Percentiles rank a stretch among this genome's conserved stretches.
Conservation (phyloP, 2,888 invertebrate genomes). For the Sympetrum striolatum region DNA sequence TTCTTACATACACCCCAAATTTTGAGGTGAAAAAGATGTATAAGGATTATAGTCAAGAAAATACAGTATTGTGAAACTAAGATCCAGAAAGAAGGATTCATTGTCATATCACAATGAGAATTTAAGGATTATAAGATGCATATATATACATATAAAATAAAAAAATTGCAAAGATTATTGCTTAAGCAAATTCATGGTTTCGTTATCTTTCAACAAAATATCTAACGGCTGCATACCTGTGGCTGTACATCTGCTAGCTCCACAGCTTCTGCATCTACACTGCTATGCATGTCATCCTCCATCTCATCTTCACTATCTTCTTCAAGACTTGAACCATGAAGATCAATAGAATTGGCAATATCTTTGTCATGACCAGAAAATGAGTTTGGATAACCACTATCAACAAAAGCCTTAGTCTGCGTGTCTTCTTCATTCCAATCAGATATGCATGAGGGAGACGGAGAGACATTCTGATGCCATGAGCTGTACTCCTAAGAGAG, state of each 20-base stretch:
- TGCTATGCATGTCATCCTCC: background rate
- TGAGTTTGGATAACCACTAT: conserved; percentile 44
- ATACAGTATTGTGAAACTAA: too few relatives aligned
- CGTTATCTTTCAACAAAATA: background rate
- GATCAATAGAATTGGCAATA: conserved; percentile 11
- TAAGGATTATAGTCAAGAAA: too few relatives aligned
- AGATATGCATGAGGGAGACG: background rate
- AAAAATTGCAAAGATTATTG: too few relatives aligned
- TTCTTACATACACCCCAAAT: too few relatives aligned
- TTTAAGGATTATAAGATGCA: too few relatives aligned
- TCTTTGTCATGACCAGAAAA: conserved; percentile 42
- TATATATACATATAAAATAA: too few relatives aligned
- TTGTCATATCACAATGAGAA: too few relatives aligned
- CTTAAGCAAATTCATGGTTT: too few relatives aligned
- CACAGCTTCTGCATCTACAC: background rate
- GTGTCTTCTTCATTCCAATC: conserved; percentile 39
- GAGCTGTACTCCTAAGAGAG: background rate
- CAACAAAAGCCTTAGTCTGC: conserved; percentile 5
- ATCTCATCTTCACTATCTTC: conserved; percentile 32
- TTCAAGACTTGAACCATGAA: conserved; percentile 28
- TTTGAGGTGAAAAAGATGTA: too few relatives aligned
- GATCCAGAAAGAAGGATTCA: too few relatives aligned
- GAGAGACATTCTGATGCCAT: conserved; percentile 3
- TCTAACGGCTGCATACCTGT: background rate
- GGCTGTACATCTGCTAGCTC: background rate